Percentiles rank a stretch among this genome's conserved stretches.
Conservation (phyloP, 2,797 vertebrate species). For the Todus mexicanus region DNA sequence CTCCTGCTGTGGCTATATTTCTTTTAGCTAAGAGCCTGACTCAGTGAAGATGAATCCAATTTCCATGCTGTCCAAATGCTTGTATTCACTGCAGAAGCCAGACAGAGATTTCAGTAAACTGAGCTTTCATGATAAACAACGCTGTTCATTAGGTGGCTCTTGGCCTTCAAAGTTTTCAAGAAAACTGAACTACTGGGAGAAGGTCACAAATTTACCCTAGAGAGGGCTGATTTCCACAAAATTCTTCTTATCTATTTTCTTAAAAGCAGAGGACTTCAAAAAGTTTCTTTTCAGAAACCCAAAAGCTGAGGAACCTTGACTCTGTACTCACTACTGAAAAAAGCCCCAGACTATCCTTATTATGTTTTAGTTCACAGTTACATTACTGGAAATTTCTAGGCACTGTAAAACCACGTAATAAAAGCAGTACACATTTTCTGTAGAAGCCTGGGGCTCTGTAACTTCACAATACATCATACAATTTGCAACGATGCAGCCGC, state of each 20-base stretch:
- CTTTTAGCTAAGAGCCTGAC: not conserved
- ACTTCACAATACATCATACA: not conserved
- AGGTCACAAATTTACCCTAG: not conserved
- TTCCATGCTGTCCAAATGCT: slow-evolving; percentile 3
- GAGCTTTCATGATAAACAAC: not conserved
- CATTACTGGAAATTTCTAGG: slow-evolving; percentile 13
- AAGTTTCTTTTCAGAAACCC: not conserved
- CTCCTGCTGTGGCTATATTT: slow-evolving; percentile 36
- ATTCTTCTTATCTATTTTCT: not conserved
- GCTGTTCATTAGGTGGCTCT: not conserved
- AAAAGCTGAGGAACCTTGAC: not conserved
- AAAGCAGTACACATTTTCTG: not conserved
- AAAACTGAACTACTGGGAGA: not conserved
- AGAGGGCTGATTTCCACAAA: not conserved
- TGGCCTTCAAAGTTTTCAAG: not conserved
- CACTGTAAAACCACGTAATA: not conserved
- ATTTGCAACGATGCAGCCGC: not conserved
- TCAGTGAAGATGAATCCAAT: slow-evolving; percentile 26
- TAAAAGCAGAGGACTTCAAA: not conserved
- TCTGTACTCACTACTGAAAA: not conserved
- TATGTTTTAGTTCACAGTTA: not conserved
- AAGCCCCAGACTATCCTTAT: not conserved
- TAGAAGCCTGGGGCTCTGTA: not conserved
- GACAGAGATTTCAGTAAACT: not conserved
- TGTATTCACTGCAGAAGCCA: not conserved